Percentiles rank a stretch among this genome's conserved stretches.
phyloP scores from a whole-genome alignment of 30 jellyfish, hydroid and myxozoan genomes.

The Haliclystus octoradiatus region DNA sequence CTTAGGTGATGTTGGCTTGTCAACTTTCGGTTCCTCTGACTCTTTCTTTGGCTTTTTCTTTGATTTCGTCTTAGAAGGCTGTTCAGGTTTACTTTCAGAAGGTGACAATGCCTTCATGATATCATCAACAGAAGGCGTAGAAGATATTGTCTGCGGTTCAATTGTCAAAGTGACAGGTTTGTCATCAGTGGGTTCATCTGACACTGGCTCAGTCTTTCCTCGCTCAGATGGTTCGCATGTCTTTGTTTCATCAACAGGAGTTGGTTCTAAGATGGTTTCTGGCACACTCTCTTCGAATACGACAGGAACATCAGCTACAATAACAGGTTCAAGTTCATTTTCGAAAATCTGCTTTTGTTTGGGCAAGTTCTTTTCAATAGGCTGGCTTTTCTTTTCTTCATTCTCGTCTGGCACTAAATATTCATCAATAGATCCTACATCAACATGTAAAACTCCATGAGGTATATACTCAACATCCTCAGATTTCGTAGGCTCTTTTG shows the following conservation, averaged over 20 bases:
- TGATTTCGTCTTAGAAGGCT: neutral
- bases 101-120: neutral
- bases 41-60: neutral
- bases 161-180: neutral
- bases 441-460: too few species aligned
- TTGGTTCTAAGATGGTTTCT: neutral
- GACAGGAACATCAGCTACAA: conserved; percentile 6
- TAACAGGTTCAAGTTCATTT: conserved; percentile 6
- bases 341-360: conserved; percentile 13
- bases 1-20: too few species aligned
- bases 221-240: neutral
- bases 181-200: neutral
- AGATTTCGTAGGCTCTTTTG: too few species aligned
- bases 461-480: too few species aligned
- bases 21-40: neutral
- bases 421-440: conserved; percentile 11
- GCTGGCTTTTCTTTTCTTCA: conserved; percentile 34
- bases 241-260: conserved; percentile 19
- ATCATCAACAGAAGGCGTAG: conserved; percentile 1
- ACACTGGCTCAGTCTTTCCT: neutral
- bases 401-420: neutral
- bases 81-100: neutral
- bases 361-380: conserved; percentile 23
- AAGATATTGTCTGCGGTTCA: neutral
- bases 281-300: conserved; percentile 1